Evolutionary conservation across 2,113 vertebrate genomes (phyloP).

Genomic region (Phalacrocorax pelagicus): DNA sequence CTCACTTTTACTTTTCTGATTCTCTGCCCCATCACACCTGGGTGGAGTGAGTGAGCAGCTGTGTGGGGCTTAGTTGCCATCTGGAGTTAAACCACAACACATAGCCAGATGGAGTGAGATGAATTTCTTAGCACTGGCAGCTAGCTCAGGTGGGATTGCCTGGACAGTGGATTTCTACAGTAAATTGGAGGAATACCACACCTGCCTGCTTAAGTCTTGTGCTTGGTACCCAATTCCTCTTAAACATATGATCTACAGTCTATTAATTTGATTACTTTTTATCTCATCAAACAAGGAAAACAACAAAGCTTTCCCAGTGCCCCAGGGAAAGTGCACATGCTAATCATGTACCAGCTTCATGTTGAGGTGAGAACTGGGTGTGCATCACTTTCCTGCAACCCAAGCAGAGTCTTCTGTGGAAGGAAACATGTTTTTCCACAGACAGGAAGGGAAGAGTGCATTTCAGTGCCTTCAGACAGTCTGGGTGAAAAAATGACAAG

Average conservation of each 20-base stretch:
- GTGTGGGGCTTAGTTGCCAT: too few relatives aligned
- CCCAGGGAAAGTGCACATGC: not conserved
- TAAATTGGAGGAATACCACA: not conserved
- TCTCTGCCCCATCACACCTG: too few relatives aligned
- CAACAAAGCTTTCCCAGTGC: not conserved
- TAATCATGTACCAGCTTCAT: accelerated
- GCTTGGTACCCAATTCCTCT: not conserved
- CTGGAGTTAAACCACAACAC: too few relatives aligned
- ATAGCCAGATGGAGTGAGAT: not conserved
- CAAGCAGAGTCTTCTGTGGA: not conserved
- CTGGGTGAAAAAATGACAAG: not conserved
- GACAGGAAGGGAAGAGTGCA: not conserved
- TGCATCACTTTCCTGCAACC: not conserved
- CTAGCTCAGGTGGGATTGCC: not conserved
- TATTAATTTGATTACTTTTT: accelerated
- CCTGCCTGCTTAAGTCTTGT: not conserved
- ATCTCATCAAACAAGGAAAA: not conserved
- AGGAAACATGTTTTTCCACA: not conserved
- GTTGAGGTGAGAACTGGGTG: not conserved
- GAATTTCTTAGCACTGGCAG: not conserved
- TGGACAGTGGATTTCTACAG: not conserved
- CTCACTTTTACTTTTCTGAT: too few relatives aligned
- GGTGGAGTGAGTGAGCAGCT: too few relatives aligned
- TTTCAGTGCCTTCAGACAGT: not conserved
- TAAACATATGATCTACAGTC: not conserved